Conservation (phyloP, 2,797 vertebrate species). For the Micromesistius poutassou region DNA sequence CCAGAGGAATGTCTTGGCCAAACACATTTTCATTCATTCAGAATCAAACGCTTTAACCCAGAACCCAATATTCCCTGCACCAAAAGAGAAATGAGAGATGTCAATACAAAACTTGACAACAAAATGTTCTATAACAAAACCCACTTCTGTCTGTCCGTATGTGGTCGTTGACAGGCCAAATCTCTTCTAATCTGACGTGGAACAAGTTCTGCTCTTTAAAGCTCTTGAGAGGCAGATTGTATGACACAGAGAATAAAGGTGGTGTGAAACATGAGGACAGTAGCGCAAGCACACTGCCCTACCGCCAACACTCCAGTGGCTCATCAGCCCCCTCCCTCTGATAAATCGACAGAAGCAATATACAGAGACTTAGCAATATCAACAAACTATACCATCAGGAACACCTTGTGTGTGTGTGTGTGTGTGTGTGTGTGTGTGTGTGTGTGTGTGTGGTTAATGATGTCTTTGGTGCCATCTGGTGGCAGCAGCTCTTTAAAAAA, state of each 20-base stretch:
- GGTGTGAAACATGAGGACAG: not conserved
- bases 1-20: not conserved
- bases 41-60: not conserved
- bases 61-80: not conserved
- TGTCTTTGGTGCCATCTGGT: constrained; percentile 18
- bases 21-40: not conserved
- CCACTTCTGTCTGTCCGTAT: not conserved
- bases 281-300: not conserved
- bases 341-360: too few species aligned
- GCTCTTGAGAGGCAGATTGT: not conserved
- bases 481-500: not conserved
- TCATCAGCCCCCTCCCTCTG: too few species aligned
- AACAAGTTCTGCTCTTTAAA: not conserved
- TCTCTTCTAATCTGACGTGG: not conserved
- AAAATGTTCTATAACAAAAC: not conserved
- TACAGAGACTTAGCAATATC: too few species aligned
- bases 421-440: too few species aligned
- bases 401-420: too few species aligned
- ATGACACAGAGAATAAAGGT: not conserved
- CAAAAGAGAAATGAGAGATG: too few species aligned
- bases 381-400: too few species aligned
- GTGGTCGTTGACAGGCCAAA: constrained; percentile 2
- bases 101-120: too few species aligned
- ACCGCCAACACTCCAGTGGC: too few species aligned
- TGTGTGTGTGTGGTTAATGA: too few species aligned